Conservation (phyloP, 2,113 vertebrate genomes). For the Serilophus lunatus region DNA sequence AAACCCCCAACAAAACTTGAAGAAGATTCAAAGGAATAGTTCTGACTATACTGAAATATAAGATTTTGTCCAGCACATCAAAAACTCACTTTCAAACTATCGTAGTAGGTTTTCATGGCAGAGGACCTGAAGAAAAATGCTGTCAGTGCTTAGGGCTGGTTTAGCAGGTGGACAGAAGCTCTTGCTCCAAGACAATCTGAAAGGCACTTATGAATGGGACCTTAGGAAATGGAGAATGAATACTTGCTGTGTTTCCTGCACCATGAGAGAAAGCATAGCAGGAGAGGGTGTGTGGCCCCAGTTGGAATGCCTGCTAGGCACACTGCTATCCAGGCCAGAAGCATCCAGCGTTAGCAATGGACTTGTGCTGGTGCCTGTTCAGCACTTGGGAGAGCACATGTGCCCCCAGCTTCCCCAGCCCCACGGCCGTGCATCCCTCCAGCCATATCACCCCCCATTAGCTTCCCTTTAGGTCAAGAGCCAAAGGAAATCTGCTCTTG, state of each 20-base stretch:
- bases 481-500: background rate
- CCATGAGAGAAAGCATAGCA: background rate
- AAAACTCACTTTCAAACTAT: background rate
- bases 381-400: accelerated
- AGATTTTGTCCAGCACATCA: background rate
- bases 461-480: background rate
- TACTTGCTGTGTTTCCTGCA: background rate
- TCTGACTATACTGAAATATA: background rate
- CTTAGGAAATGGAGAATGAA: background rate
- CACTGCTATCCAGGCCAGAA: accelerated
- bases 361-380: background rate
- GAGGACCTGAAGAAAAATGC: background rate
- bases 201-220: background rate
- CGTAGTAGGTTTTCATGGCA: background rate
- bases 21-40: background rate
- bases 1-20: background rate
- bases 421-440: no score
- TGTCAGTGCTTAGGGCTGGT: background rate
- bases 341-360: accelerated
- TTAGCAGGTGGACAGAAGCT: background rate
- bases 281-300: background rate
- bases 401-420: no score
- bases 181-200: background rate
- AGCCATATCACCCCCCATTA: accelerated
- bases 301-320: background rate